Conservation (phyloP, 2,113 vertebrate genomes). For the Notarius lentiginosus region DNA sequence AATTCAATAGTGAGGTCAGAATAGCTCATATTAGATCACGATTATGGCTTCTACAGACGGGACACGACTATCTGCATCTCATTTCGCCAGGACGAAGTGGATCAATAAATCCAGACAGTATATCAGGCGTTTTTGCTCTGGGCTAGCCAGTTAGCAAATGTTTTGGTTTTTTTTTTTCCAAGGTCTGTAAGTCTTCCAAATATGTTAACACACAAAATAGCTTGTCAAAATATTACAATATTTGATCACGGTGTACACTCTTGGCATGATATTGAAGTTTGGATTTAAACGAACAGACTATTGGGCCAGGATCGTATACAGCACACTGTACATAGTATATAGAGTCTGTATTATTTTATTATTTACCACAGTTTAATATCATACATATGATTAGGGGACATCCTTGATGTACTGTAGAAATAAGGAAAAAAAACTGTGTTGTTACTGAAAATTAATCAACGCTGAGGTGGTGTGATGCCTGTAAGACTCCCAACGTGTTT, state of each 20-base stretch:
- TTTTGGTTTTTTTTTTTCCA: not conserved
- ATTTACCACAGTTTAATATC: not conserved
- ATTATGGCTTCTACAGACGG: slow-evolving; percentile 65
- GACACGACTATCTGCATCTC: slow-evolving; percentile 70
- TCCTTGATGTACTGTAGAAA: not conserved
- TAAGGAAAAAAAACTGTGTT: not conserved
- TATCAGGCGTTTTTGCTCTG: slow-evolving; percentile 52
- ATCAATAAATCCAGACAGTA: slow-evolving; percentile 72
- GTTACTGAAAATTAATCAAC: no score
- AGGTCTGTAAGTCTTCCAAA: not conserved
- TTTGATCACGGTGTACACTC: not conserved
- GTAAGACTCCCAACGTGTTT: not conserved
- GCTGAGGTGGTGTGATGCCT: not conserved
- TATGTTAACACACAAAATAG: not conserved
- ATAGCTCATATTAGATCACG: slow-evolving; percentile 66
- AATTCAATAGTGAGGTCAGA: slow-evolving; percentile 55
- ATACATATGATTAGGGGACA: not conserved
- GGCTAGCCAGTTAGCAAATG: not conserved
- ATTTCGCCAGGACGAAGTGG: slow-evolving; percentile 68
- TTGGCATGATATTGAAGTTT: not conserved
- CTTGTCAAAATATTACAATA: not conserved
- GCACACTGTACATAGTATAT: not conserved
- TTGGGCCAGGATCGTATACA: not conserved
- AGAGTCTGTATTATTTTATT: not conserved
- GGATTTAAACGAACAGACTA: not conserved